These are phyloP conservation scores for Nilaparvata lugens DNA, from an alignment of 1,140 invertebrate species.

Conservation along the genomic window DNA sequence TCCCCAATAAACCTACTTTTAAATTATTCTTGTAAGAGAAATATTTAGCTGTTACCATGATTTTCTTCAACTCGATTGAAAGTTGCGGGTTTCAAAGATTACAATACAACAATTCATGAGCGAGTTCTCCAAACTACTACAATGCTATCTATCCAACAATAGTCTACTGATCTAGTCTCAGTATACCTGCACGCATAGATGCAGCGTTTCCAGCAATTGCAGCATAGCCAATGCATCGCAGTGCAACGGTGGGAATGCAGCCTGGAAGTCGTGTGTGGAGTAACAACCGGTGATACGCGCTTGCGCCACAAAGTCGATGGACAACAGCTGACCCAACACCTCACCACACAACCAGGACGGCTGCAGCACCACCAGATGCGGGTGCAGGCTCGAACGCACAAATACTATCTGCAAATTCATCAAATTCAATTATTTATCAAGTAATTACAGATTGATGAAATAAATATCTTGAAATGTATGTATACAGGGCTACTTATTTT, in stretches of 20 bases:
- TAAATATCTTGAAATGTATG: too few relatives aligned
- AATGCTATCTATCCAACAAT: too few relatives aligned
- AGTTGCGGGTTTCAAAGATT: too few relatives aligned
- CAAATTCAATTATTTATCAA: too few relatives aligned
- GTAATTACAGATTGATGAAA: too few relatives aligned
- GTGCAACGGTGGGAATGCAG: constrained; percentile 50
- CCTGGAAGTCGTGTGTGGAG: constrained; percentile 67
- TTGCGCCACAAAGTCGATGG: constrained; percentile 51
- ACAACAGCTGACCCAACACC: constrained; percentile 61
- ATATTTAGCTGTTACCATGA: too few relatives aligned
- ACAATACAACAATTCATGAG: too few relatives aligned
- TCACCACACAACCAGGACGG: constrained; percentile 65
- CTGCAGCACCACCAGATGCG: constrained; percentile 60
- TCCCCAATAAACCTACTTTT: too few relatives aligned
- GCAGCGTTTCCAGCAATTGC: constrained; percentile 55
- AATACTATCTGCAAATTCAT: constrained; percentile 15
- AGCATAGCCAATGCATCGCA: constrained; percentile 62
- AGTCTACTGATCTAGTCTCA: background rate
- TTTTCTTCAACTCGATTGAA: too few relatives aligned
- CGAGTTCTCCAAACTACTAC: too few relatives aligned
- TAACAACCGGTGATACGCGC: constrained; percentile 66
- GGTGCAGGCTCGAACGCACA: constrained; percentile 18
- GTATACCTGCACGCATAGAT: constrained; percentile 56
- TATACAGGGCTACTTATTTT: too few relatives aligned
- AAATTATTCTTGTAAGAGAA: too few relatives aligned